Percentiles rank a stretch among this genome's conserved stretches.
Conservation (phyloP, 92 coral and sea anemone genomes). For the Pocillopora grandis region DNA sequence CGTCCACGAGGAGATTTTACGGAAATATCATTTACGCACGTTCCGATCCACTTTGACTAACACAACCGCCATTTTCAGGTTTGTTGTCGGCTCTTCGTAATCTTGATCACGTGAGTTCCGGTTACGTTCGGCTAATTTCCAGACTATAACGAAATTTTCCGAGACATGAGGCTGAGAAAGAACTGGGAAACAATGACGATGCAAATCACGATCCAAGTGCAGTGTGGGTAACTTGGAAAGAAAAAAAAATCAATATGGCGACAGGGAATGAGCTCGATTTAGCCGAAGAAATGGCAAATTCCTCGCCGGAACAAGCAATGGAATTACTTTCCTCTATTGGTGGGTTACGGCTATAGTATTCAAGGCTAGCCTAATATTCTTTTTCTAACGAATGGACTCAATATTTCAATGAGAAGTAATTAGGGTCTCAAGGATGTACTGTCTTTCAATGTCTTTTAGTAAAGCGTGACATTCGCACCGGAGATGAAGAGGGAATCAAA, state of each 20-base stretch:
- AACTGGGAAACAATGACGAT: conserved; percentile 25
- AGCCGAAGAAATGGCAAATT: conserved; percentile 78
- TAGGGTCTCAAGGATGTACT: no score
- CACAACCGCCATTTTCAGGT: conserved; percentile 50
- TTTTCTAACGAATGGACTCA: not conserved
- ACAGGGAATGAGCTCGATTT: conserved; percentile 65
- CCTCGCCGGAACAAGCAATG: conserved; percentile 91
- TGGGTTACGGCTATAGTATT: conserved; percentile 7
- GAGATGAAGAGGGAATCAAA: conserved; percentile 87
- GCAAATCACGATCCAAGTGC: conserved; percentile 19
- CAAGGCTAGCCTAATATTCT: not conserved
- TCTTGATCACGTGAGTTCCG: conserved; percentile 18
- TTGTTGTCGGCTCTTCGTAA: conserved; percentile 17
- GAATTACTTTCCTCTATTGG: conserved; percentile 90
- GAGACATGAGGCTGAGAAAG: not conserved
- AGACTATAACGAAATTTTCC: not conserved
- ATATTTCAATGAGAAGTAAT: not conserved
- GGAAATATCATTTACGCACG: conserved; percentile 30
- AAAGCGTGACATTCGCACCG: conserved; percentile 63
- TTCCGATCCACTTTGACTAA: not conserved
- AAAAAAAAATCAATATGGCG: conserved; percentile 84
- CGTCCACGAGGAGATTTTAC: conserved; percentile 16
- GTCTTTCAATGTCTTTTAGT: conserved; percentile 36
- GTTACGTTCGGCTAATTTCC: conserved; percentile 11
- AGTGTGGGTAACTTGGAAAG: conserved; percentile 2